A percentile compares a stretch with the other conserved stretches of the same genome.
Conservation (phyloP, 2,888 invertebrate species). For the Selenia dentaria region DNA sequence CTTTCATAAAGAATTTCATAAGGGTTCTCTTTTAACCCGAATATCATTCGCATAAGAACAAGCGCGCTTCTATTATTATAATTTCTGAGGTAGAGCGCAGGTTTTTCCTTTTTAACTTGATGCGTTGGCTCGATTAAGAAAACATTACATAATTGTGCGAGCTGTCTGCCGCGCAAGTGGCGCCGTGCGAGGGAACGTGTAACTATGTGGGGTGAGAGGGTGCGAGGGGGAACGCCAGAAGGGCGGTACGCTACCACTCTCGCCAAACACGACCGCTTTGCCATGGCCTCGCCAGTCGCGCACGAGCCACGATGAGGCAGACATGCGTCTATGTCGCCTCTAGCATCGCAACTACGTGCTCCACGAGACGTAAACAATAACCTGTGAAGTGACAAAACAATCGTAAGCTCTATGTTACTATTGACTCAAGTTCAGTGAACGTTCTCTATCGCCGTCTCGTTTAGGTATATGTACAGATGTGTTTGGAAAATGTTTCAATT, state of each 20-base stretch:
- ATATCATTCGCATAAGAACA: slow-evolving; percentile 30
- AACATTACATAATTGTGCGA: slow-evolving; percentile 81
- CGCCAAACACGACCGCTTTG: slow-evolving; percentile 55
- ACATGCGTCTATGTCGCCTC: slow-evolving; percentile 67
- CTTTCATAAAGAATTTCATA: too few species aligned
- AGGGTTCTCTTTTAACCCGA: too few species aligned
- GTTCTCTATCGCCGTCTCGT: slow-evolving; percentile 48
- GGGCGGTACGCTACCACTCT: slow-evolving; percentile 73
- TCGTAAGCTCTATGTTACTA: slow-evolving; percentile 43
- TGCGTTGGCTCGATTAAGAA: slow-evolving; percentile 77
- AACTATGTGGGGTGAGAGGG: slow-evolving; percentile 71
- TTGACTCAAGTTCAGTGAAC: slow-evolving; percentile 52
- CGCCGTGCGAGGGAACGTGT: slow-evolving; percentile 77
- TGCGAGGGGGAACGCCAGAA: slow-evolving; percentile 60
- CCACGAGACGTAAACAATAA: slow-evolving; percentile 75
- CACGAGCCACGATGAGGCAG: slow-evolving; percentile 71
- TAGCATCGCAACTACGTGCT: slow-evolving; percentile 57
- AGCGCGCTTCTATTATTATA: slow-evolving; percentile 43
- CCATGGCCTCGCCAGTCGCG: slow-evolving; percentile 68
- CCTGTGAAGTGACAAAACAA: slow-evolving; percentile 64
- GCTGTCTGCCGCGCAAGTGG: slow-evolving; percentile 75
- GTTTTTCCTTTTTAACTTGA: slow-evolving; percentile 61
- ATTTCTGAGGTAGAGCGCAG: slow-evolving; percentile 43
- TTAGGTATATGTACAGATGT: slow-evolving; percentile 67
- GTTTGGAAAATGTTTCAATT: slow-evolving; percentile 79